Base-by-base conservation (phyloP, 2,113 vertebrate species). In the Brienomyrus longianalis region DNA sequence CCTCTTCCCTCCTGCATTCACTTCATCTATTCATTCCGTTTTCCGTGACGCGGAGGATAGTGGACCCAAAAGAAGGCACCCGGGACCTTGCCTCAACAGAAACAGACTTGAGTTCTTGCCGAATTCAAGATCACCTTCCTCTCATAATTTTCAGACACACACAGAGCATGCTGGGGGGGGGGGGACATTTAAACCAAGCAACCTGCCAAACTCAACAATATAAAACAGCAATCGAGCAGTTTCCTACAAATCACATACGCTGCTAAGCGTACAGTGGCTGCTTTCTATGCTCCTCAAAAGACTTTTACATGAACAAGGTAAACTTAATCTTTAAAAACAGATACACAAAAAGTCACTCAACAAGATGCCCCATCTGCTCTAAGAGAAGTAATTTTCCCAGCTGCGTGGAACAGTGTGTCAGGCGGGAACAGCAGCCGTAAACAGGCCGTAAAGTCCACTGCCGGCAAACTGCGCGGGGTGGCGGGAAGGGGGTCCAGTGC, bases 401-500 rank as follows among this genome's bases (percentile, higher is more conserved):
- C 62, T 48, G 52, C 31, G 70, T 84, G 88, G 27, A 21, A 48
- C 90, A 83, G 87, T 86, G 89, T 89, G 91, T 51, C 89, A 50
- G 39, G 27, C 0, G 4, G 88, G 88, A 89, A 51, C 80, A 59
- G 59, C 80, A n/a, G 87, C 89, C 89, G 89, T 92, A 92, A 92
- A 92, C 93, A 90, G 85, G 50, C 89, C 47, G 45, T 92, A 90
- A 93, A 93, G 84, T 89, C 90, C 88, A 70, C 86, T 50, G 70
- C 89, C 74, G 88, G 89, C 91, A 91, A 93, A 91, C 87, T 66
- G 89, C 87, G 47, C 21, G 35, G 90, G 17, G 88, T 86, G 85
- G 56, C 56, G 56, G 88, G 77, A 83, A 39, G 31, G 39, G 83
- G 21, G 87, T 62, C 35, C 19, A 3, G 15, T 43, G 54, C 45